Evolutionary conservation across 1,140 invertebrate species (phyloP), one percentile per base, ranked within the genome.

Genomic region (Drosophila novamexicana): DNA sequence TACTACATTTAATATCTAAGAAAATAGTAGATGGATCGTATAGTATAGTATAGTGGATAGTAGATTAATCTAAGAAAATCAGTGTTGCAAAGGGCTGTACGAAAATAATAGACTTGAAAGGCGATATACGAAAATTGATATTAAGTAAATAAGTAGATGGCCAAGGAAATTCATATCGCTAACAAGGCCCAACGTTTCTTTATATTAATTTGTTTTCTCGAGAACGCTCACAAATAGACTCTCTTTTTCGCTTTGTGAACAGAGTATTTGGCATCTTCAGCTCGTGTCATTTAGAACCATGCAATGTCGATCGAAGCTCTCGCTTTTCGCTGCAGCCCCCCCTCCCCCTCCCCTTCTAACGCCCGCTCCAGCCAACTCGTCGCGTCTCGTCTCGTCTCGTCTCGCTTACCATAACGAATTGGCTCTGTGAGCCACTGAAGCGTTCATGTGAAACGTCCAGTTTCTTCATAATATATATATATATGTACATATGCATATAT

Each of bases 391-490:
- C 50, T 32, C 47, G 52, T 52, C 75, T 37, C 59, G 64, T 78
- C 59, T 69, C 50, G 74, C 69, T 78, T 70, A 29, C 67, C 72
- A 71, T 75, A 63, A 70, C 67, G 64, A 70, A 70, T 70, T 65
- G 61, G 59, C 71, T 37, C 62, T 58, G 45, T 75, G 81, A 90
- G 80, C 69, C 88, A 90, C 71, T 50, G 88, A 75, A 88, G 88
- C 88, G 85, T 90, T 90, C 88, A 90, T 88, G 88, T 86, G 79
- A 88, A 91, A 90, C 86, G 88, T 90, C 88, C 88, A 90, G 88
- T 91, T 90, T 79, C 77, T 77, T 86, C 76, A 71, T 18, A 56
- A 52, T 62, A 63, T 49, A 47, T 54, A 80, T 71, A 67, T 7
- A 34, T 9, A 58, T 22, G 44, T n/a, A 54, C 7, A 45, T n/a